Conservation (phyloP, 2,797 vertebrate species). For the Typhlichthys subterraneus region DNA sequence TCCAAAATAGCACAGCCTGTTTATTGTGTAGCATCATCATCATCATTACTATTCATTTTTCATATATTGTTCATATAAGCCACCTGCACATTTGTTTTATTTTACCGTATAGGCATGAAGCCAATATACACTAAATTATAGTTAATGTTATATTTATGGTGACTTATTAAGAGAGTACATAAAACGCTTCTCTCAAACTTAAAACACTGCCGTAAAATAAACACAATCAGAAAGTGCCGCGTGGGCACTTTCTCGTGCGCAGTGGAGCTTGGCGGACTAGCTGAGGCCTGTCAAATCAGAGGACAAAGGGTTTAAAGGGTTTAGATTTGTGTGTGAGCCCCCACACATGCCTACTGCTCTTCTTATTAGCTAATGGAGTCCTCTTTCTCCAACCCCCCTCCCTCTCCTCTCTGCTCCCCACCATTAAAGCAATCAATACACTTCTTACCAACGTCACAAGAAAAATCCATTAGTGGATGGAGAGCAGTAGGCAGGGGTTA, state of each 20-base stretch:
- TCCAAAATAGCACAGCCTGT: neutral
- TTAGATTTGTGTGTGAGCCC: slow-evolving; percentile 3
- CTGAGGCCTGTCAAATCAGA: slow-evolving; percentile 68
- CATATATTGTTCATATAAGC: too few relatives aligned
- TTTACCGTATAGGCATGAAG: too few relatives aligned
- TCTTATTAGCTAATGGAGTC: slow-evolving; percentile 81
- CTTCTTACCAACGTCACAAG: slow-evolving; percentile 72
- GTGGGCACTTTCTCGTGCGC: slow-evolving; percentile 40
- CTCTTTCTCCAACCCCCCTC: slow-evolving; percentile 31
- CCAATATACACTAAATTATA: too few relatives aligned
- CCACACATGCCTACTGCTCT: slow-evolving; percentile 36
- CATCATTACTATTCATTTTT: neutral
- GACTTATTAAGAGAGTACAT: too few relatives aligned
- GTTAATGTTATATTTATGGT: too few relatives aligned
- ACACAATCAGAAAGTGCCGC: slow-evolving; percentile 33
- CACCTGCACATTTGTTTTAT: too few relatives aligned
- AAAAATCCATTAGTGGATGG: slow-evolving; percentile 75
- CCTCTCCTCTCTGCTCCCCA: slow-evolving; percentile 55
- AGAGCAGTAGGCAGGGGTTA: slow-evolving; percentile 28
- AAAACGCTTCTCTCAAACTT: too few relatives aligned
- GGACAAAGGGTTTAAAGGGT: slow-evolving; percentile 53
- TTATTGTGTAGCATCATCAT: neutral
- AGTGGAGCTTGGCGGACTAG: slow-evolving; percentile 55
- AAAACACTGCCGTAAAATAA: slow-evolving; percentile 32
- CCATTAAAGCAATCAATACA: slow-evolving; percentile 81